A percentile compares a stretch with the other conserved stretches of the same genome.
These are phyloP conservation scores for Maconellicoccus hirsutus DNA, from an alignment of 1,140 invertebrate species.

Conservation along the genomic window DNA sequence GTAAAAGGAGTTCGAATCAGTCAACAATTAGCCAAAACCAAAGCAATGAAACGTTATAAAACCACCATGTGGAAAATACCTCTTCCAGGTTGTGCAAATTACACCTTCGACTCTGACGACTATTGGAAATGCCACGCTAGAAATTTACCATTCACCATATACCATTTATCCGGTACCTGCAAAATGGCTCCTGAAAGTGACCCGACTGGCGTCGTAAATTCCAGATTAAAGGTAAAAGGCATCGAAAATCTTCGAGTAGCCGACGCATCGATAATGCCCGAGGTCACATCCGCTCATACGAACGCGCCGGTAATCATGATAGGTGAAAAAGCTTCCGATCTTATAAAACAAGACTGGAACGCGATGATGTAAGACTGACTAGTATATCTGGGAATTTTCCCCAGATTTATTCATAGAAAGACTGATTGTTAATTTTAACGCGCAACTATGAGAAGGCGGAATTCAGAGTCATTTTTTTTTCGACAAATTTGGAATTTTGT, in stretches of 20 bases:
- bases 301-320: slow-evolving; percentile 57
- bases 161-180: slow-evolving; percentile 67
- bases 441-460: neutral
- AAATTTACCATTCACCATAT: slow-evolving; percentile 56
- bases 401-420: neutral
- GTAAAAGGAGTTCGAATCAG: slow-evolving; percentile 48
- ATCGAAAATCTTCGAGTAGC: slow-evolving; percentile 55
- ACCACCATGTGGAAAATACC: slow-evolving; percentile 46
- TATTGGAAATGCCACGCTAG: slow-evolving; percentile 62
- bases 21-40: slow-evolving; percentile 44
- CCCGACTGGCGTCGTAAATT: slow-evolving; percentile 55
- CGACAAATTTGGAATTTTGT: too few species aligned
- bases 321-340: slow-evolving; percentile 54
- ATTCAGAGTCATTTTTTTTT: neutral
- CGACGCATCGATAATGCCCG: slow-evolving; percentile 60
- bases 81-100: slow-evolving; percentile 50
- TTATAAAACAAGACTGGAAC: slow-evolving; percentile 45
- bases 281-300: slow-evolving; percentile 46
- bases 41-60: slow-evolving; percentile 44
- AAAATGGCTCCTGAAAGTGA: slow-evolving; percentile 68
- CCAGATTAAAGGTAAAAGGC: slow-evolving; percentile 53
- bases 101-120: slow-evolving; percentile 47
- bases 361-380: neutral
- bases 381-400: neutral
- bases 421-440: neutral